These are phyloP conservation scores for Cerastis rubricosa DNA, from an alignment of 2,888 invertebrate species.

Conservation along the genomic window DNA sequence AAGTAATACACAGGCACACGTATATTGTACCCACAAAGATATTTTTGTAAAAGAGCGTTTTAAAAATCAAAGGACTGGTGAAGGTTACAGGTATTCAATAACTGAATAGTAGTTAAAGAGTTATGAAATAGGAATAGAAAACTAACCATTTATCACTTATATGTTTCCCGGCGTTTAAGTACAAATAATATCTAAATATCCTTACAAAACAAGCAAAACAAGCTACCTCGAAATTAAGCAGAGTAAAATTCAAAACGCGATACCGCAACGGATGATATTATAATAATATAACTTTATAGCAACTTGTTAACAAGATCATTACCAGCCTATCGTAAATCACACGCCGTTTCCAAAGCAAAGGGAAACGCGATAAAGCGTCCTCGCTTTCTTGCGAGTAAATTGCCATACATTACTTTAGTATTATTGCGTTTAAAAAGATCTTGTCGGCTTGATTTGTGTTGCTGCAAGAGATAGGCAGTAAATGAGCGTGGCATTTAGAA, in stretches of 20 bases:
- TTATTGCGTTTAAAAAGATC: constrained; percentile 67
- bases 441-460: constrained; percentile 64
- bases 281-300: constrained; percentile 61
- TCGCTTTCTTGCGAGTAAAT: constrained; percentile 63
- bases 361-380: constrained; percentile 61
- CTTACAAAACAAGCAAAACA: not conserved
- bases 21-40: not conserved
- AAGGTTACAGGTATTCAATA: not conserved
- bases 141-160: not conserved
- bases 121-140: not conserved
- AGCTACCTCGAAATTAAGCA: constrained; percentile 34
- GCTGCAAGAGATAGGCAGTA: constrained; percentile 46
- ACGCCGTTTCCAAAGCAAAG: constrained; percentile 60
- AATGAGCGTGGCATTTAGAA: constrained; percentile 33
- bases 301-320: constrained; percentile 70
- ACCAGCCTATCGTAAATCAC: constrained; percentile 67
- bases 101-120: not conserved
- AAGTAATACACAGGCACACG: not conserved
- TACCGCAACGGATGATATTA: constrained; percentile 39
- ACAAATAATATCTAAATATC: not conserved
- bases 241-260: constrained; percentile 38
- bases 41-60: not conserved
- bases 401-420: constrained; percentile 64
- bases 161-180: not conserved
- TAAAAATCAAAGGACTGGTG: not conserved